These are phyloP conservation scores for Gymnarchus niloticus DNA, from an alignment of 2,113 vertebrate genomes.

Conservation along the genomic window DNA sequence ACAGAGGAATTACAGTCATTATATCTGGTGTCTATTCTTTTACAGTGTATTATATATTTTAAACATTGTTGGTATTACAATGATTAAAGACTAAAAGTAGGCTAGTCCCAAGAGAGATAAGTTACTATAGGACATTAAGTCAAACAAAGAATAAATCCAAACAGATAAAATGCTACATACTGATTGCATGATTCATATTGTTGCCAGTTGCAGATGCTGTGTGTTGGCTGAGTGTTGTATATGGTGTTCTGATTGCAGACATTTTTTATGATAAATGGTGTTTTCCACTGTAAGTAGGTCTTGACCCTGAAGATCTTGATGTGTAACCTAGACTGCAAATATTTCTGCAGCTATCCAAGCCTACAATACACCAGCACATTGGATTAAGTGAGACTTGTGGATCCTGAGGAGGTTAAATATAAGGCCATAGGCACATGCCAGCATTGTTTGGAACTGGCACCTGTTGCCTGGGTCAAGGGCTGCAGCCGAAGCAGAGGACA, in stretches of 20 bases:
- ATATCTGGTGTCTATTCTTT: not conserved
- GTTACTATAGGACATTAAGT: not conserved
- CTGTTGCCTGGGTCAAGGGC: slow-evolving; percentile 3
- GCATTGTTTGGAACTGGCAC: not conserved
- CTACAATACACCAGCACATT: not conserved
- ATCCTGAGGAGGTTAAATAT: not conserved
- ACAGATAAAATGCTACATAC: not conserved
- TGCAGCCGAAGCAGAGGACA: not conserved
- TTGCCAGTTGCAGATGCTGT: not conserved
- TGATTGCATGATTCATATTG: not conserved
- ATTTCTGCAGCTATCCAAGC: not conserved
- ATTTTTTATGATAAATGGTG: not conserved
- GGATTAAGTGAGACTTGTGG: not conserved
- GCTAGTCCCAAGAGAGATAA: not conserved
- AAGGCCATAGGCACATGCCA: not conserved
- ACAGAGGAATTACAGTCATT: not conserved
- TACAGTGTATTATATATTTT: not conserved
- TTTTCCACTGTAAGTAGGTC: not conserved
- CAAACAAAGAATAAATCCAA: not conserved
- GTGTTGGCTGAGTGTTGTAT: not conserved
- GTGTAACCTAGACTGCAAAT: not conserved
- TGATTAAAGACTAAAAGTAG: not conserved
- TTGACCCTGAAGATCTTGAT: not conserved
- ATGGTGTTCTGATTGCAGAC: not conserved
- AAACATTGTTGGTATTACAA: not conserved